phyloP scores from a whole-genome alignment of 53 echinoderm and acorn worm species.

The Luidia sarsii region DNA sequence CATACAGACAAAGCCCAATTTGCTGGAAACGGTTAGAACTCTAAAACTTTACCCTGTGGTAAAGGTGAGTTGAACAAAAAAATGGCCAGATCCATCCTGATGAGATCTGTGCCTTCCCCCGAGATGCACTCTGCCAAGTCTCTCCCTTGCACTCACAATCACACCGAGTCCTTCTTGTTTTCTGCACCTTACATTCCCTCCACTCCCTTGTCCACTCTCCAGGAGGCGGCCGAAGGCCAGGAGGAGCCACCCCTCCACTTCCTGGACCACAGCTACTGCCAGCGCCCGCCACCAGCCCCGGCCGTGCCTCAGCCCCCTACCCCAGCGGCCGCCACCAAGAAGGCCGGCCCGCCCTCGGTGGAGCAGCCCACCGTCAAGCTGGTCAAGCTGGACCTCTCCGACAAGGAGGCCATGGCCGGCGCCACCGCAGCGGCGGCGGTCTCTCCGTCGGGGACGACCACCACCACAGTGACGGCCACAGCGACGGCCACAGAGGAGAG shows the following conservation, averaged over 20 bases:
- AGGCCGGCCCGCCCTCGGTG: background rate
- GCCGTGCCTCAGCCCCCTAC: background rate
- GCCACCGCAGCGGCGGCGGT: background rate
- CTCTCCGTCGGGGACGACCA: too few species aligned
- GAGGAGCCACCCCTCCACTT: slow-evolving; percentile 48
- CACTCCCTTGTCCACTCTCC: background rate
- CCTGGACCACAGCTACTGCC: slow-evolving; percentile 96
- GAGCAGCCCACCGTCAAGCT: slow-evolving; percentile 19
- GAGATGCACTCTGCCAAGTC: background rate
- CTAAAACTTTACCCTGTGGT: too few species aligned
- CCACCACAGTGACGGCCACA: too few species aligned
- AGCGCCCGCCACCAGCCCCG: slow-evolving; percentile 58
- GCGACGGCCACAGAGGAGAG: slow-evolving; percentile 39
- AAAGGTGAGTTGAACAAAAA: too few species aligned
- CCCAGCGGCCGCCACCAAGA: background rate
- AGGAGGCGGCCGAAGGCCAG: slow-evolving; percentile 28
- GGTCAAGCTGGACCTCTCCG: slow-evolving; percentile 50
- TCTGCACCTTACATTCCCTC: background rate
- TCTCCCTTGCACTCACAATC: background rate
- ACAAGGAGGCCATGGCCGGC: slow-evolving; percentile 37
- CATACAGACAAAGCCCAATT: too few species aligned
- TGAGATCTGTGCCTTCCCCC: too few species aligned
- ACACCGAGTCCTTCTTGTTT: too few species aligned
- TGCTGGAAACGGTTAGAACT: too few species aligned
- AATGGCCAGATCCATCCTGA: too few species aligned